These are phyloP conservation scores for Steinernema scapterisci DNA, from an alignment of 2,888 invertebrate genomes.

Conservation along the genomic window DNA sequence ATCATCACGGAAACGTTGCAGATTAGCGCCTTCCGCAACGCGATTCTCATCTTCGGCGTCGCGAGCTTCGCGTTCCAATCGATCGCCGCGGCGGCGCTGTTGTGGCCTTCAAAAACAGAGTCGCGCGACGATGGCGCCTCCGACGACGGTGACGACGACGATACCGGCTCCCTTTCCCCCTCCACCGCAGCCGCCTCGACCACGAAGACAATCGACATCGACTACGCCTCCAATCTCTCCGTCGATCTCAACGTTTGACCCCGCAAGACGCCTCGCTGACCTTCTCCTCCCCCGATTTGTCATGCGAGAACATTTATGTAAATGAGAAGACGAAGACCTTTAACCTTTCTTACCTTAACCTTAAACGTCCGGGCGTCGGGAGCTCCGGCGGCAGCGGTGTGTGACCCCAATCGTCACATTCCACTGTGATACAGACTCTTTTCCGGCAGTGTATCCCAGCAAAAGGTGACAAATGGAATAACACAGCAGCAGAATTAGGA, in stretches of 20 bases:
- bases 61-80: constrained; percentile 27
- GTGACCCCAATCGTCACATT: constrained; percentile 30
- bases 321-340: constrained; percentile 17
- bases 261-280: background rate
- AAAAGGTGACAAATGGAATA: constrained; percentile 24
- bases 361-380: background rate
- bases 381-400: background rate
- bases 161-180: constrained; percentile 26
- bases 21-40: background rate
- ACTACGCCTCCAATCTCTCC: constrained; percentile 27
- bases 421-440: constrained; percentile 16
- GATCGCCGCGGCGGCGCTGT: constrained; percentile 22
- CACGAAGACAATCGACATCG: constrained; percentile 30
- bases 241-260: constrained; percentile 28
- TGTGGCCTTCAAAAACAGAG: constrained; percentile 30
- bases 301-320: constrained; percentile 8
- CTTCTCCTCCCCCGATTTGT: background rate
- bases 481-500: background rate
- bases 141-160: constrained; percentile 18
- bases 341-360: constrained; percentile 1
- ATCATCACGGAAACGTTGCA: constrained; percentile 11
- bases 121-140: constrained; percentile 23
- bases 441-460: constrained; percentile 2
- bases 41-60: constrained; percentile 21
- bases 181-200: background rate